Base-by-base conservation (phyloP, 1,140 invertebrate genomes). In the Heterodera carotae region DNA sequence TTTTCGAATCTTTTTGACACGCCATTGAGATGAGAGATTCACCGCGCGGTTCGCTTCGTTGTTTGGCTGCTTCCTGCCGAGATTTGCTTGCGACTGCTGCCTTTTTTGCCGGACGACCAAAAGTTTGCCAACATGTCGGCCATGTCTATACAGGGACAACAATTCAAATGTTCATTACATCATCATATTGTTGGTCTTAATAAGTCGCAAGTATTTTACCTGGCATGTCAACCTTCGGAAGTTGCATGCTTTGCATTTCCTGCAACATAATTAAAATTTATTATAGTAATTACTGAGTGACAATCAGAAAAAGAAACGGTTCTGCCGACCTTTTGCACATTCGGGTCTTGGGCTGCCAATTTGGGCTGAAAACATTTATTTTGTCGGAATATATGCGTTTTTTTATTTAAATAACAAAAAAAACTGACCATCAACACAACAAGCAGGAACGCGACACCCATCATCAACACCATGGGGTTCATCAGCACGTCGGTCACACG, bases 381-480 rank as follows among this genome's bases (percentile, higher is more conserved):
- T 53, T 53, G 18, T 85, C 73, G n/a, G n/a, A n/a, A n/a, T n/a
- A n/a, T n/a, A 90, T 89, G 18, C 89, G 76, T 15, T 89, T 76
- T n/a, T n/a, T n/a, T n/a, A n/a, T n/a, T n/a, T n/a, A n/a, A n/a
- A n/a, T n/a, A n/a, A n/a, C n/a, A n/a, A n/a, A n/a, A n/a, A 12
- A 90, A 81, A 15, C 89, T 89, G 43, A 89, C 76, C 34, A 89
- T 84, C 86, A 90, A 88, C 79, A 90, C 90, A 60, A 90, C 78
- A 53, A 83, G 60, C n/a, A 78, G 39, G 27, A 90, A 80, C 27
- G 89, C 89, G 34, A 89, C 73, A 33, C 89, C 84, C 87, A 90
- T 87, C 77, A 89, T 89, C 69, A 90, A 78, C 22, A 89, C 88
- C 89, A 88, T 88, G 3, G 86, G 86, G 70, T 86, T 88, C 84